Evolutionary conservation across 2,113 vertebrate genomes (phyloP), one percentile per base, ranked within the genome.

Genomic region (Rhizomys pruinosus): DNA sequence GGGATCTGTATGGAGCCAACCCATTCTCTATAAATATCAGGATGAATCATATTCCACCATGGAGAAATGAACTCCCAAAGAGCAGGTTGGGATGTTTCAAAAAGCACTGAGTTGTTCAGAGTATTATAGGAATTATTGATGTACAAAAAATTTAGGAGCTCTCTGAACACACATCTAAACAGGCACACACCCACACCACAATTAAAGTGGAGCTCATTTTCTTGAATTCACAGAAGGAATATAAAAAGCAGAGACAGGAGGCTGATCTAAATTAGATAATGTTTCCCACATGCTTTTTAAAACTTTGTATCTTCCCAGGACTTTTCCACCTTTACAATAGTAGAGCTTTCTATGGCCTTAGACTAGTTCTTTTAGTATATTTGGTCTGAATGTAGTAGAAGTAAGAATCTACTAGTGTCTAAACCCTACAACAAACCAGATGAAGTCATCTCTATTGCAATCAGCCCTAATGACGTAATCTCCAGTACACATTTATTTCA

Each of bases 161-260:
- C 84, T 81, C 90, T 61, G 29, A 90, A 84, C 71, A 89, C 44
- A 66, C n/a, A 84, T 69, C 71, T 69, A 84, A 59, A 69, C 42
- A 91, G 71, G 72, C 9, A 0, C 71, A 89, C 80, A 68, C 68
- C 84, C 92, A 92, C 78, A 86, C 72, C 37, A 59, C 84, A 89
- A 91, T 91, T 92, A 92, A 90, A 61, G 32, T 20, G 22, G 64
- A 90, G 77, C 52, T 95, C 85, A 71, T 94, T 94, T 94, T 80
- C 82, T 78, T 90, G 57, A 90, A 88, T 73, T 85, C 92, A 74
- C 85, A 90, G 32, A 90, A 87, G 81, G 63, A 29, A 85, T 82
- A 85, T 93, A 92, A 85, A 94, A 94, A 84, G 74, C 68, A 77
- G 63, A 89, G 64, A 87, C 74, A 92, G 90, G 57, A 87, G 63